Evolutionary conservation across 2,888 invertebrate species (phyloP).

Genomic region (Linnaemya tessellans): DNA sequence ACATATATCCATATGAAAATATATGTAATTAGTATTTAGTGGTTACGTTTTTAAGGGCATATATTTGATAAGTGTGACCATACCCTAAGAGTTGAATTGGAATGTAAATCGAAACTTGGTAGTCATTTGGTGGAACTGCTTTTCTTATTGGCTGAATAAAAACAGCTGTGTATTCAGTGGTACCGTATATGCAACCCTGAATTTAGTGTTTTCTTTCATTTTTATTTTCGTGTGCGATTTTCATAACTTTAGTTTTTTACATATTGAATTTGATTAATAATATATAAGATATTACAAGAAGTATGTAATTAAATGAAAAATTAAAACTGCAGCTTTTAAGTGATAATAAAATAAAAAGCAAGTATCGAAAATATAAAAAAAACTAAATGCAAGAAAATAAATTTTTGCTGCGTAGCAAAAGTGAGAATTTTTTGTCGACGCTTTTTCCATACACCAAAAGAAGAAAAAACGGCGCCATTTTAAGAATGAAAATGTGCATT

Average conservation of each 20-base stretch:
- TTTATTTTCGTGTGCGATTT: slow-evolving; percentile 80
- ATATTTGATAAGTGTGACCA: no score
- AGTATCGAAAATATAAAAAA: slow-evolving; percentile 43
- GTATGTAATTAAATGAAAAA: slow-evolving; percentile 47
- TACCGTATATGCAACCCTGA: slow-evolving; percentile 44
- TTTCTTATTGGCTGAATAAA: slow-evolving; percentile 2
- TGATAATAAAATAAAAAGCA: slow-evolving; percentile 57
- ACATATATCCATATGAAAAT: no score
- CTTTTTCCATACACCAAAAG: slow-evolving; percentile 67
- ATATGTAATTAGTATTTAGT: no score
- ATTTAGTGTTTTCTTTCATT: slow-evolving; percentile 79
- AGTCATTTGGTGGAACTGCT: no score
- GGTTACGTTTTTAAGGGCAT: no score
- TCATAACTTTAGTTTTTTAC: slow-evolving; percentile 78
- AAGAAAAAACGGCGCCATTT: slow-evolving; percentile 83
- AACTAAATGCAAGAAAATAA: slow-evolving; percentile 52
- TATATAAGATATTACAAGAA: slow-evolving; percentile 62
- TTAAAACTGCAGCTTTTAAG: slow-evolving; percentile 9
- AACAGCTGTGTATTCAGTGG: slow-evolving; percentile 37
- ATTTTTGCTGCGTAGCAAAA: slow-evolving; percentile 66
- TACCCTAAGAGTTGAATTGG: no score
- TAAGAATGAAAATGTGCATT: slow-evolving; percentile 79
- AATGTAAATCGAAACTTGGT: no score
- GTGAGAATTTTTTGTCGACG: slow-evolving; percentile 76
- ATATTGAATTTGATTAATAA: slow-evolving; percentile 71